These are phyloP conservation scores for Tryphoninae sp. DNA, from an alignment of 2,888 invertebrate genomes.

Conservation along the genomic window DNA sequence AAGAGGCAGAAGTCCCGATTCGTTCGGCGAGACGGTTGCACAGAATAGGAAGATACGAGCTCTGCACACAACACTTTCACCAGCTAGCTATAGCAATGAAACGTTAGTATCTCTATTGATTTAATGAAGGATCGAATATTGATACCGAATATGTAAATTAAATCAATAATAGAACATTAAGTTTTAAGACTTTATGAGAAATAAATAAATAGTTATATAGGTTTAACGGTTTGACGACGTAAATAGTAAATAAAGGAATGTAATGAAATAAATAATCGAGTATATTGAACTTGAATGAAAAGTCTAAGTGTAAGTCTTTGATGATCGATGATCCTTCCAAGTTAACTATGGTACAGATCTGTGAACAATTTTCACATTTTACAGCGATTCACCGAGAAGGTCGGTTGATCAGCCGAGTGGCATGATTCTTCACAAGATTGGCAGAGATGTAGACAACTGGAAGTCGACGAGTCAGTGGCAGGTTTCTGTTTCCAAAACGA, in stretches of 20 bases:
- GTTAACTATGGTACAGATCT: no score
- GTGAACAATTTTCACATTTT: constrained; percentile 5
- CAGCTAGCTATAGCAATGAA: constrained; percentile 59
- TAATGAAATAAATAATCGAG: background rate
- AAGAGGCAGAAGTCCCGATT: constrained; percentile 70
- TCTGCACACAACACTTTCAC: constrained; percentile 62
- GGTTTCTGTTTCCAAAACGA: constrained; percentile 63
- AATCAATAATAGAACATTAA: constrained; percentile 4
- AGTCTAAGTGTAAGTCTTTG: no score
- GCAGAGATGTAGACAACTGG: constrained; percentile 70
- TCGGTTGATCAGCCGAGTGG: constrained; percentile 57
- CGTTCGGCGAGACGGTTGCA: constrained; percentile 44
- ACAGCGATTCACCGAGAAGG: constrained; percentile 41
- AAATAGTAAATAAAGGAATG: background rate
- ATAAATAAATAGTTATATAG: background rate
- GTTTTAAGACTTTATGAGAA: background rate
- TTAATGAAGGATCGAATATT: background rate
- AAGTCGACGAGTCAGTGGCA: constrained; percentile 60
- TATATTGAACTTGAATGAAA: no score
- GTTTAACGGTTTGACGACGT: no score
- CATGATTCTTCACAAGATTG: constrained; percentile 70
- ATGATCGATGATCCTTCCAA: no score
- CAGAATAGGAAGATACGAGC: constrained; percentile 66
- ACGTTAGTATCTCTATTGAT: constrained; percentile 54
- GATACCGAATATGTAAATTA: background rate